Percentiles rank a stretch among this genome's conserved stretches.
phyloP scores from a whole-genome alignment of 2,113 vertebrate species.

The Motacilla alba region DNA sequence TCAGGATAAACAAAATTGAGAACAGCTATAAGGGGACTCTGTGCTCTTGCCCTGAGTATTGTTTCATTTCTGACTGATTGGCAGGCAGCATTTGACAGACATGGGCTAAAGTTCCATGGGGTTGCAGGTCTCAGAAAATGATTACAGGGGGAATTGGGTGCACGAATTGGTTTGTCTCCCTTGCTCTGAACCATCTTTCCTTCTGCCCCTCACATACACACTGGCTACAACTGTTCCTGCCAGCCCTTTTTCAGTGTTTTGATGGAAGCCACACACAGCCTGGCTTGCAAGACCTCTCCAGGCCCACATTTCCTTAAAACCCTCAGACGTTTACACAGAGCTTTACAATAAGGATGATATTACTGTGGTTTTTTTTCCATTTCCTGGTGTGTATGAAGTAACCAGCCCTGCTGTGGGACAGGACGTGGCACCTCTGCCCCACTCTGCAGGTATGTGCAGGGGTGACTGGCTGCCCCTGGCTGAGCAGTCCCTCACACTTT shows the following conservation, averaged over 20 bases:
- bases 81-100: background rate
- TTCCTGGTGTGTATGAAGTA: background rate
- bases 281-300: background rate
- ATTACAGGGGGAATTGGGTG: background rate
- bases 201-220: background rate
- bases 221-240: background rate
- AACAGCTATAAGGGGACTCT: background rate
- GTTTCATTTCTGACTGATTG: background rate
- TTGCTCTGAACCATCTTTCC: background rate
- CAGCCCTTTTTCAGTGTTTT: background rate
- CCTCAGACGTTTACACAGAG: background rate
- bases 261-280: background rate
- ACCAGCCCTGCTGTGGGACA: rapidly evolving
- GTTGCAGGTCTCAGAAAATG: background rate
- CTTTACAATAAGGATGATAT: background rate
- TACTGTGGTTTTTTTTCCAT: background rate
- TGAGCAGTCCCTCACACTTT: background rate
- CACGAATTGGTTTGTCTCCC: background rate
- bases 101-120: background rate
- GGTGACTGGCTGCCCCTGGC: background rate
- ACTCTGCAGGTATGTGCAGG: rapidly evolving
- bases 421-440: rapidly evolving
- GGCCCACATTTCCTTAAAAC: background rate
- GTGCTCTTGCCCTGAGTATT: background rate
- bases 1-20: background rate